A percentile compares a stretch with the other conserved stretches of the same genome.
Evolutionary conservation across 2,888 invertebrate genomes (phyloP).

Genomic region (Microplitis deprimator): DNA sequence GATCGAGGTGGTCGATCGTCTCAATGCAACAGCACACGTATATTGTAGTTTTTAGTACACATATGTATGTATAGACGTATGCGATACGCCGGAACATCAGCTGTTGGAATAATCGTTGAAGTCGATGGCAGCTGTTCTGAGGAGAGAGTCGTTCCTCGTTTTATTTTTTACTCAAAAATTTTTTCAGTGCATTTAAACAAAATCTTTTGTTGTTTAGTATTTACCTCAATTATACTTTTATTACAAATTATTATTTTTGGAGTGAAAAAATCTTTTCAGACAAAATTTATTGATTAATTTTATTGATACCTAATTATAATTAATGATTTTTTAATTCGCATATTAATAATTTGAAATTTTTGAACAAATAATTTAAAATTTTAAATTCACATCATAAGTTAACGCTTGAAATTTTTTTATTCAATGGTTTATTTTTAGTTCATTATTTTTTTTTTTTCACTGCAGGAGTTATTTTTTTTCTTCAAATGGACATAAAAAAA

Average conservation of each 20-base stretch:
- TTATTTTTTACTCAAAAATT: background rate
- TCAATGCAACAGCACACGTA: slow-evolving; percentile 41
- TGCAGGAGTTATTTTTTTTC: too few species aligned
- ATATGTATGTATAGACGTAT: background rate
- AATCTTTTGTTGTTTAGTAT: slow-evolving; percentile 19
- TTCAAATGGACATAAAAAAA: too few species aligned
- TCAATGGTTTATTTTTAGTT: too few species aligned
- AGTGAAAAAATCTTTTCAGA: too few species aligned
- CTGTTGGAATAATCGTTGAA: slow-evolving; percentile 67
- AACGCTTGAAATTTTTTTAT: too few species aligned
- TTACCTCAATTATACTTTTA: slow-evolving; percentile 8
- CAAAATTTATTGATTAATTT: too few species aligned
- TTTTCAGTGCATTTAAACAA: slow-evolving; percentile 32
- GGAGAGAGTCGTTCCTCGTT: slow-evolving; percentile 35
- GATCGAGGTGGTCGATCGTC: slow-evolving; percentile 51
- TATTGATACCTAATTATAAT: too few species aligned
- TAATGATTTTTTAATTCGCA: too few species aligned
- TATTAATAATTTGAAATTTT: too few species aligned
- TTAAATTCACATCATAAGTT: too few species aligned
- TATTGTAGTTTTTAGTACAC: background rate
- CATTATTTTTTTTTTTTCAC: too few species aligned
- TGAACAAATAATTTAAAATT: too few species aligned
- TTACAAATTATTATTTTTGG: background rate
- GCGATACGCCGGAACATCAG: slow-evolving; percentile 59
- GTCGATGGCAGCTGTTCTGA: slow-evolving; percentile 53